A percentile compares a stretch with the other conserved stretches of the same genome.
Evolutionary conservation across 2,797 vertebrate genomes (phyloP).

Genomic region (Lophura swinhoii): DNA sequence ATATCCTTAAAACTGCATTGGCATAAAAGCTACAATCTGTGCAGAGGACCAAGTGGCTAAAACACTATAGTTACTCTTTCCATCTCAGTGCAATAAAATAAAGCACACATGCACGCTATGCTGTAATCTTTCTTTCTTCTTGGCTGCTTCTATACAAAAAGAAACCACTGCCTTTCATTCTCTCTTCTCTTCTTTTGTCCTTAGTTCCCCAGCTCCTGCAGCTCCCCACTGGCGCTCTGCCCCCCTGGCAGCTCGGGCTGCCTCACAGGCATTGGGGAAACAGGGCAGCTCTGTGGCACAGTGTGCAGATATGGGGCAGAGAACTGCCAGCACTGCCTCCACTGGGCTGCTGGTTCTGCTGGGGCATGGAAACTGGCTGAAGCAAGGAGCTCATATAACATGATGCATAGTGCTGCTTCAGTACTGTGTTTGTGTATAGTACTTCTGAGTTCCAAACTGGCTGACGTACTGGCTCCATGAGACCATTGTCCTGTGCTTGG

Average conservation of each 20-base stretch:
- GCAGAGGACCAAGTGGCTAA: conserved; percentile 14
- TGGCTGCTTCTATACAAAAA: conserved; percentile 33
- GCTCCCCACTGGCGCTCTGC: neutral
- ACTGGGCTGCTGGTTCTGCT: neutral
- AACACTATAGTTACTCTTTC: conserved; percentile 45
- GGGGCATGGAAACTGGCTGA: neutral
- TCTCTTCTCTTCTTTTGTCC: neutral
- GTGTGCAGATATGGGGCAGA: neutral
- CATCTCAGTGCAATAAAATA: conserved; percentile 46
- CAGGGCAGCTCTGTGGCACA: neutral
- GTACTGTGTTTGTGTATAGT: neutral
- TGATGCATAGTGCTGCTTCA: neutral
- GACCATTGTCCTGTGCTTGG: neutral
- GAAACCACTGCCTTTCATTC: conserved; percentile 28
- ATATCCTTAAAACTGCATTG: conserved; percentile 45
- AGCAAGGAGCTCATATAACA: neutral
- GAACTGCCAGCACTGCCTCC: neutral
- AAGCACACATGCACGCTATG: neutral
- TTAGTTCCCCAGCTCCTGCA: neutral
- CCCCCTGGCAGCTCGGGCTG: neutral
- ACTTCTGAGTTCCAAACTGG: neutral
- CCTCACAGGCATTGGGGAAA: accelerated
- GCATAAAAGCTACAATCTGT: neutral
- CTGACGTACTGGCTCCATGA: neutral
- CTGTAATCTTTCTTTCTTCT: conserved; percentile 43